Evolutionary conservation across 2,113 vertebrate species (phyloP), one percentile per base, ranked within the genome.

Genomic region (Semicossyphus pulcher): DNA sequence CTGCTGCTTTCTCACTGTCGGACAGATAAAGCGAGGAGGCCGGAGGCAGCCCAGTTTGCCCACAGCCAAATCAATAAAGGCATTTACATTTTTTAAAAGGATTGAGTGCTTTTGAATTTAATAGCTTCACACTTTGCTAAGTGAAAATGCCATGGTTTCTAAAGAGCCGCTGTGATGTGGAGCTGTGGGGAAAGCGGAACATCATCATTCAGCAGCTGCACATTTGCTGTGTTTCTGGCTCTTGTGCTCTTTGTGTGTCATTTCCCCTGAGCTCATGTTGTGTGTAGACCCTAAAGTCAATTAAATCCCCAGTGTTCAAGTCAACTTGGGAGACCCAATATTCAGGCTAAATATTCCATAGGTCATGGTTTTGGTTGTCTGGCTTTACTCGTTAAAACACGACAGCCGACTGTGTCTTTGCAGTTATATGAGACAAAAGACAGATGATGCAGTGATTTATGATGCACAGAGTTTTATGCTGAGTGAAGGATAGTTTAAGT

Each of bases 41-140:
- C 48, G 44, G 58, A 76, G 66, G 37, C 25, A 3, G 41, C 63
- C 6, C 4, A 29, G 57, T 29, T 36, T 10, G 15, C 7, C 51
- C 4, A 0, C 4, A 68, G 62, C 49, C 20, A 10, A 76, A 87
- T 86, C 72, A 2, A 87, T 84, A 80, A 25, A 51, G 31, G 28
- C 80, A 68, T 80, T 85, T 83, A 18, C 63, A 78, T 70, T 37
- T 79, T 83, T 77, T 26, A 75, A 60, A 65, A 82, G 69, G 57
- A 25, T 16, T 7, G 53, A 81, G 71, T 41, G 67, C 51, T 63
- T 76, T 76, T 47, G 57, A 31, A 26, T 66, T 72, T 56, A 81
- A 59, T 73, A 52, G 60, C 41, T n/a, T 76, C 67, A 41, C 77
- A 73, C 75, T 78, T 52, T 47, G 41, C 67, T 58, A 29, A 72